Conservation (phyloP, 2,113 vertebrate genomes). For the Chloebia gouldiae region DNA sequence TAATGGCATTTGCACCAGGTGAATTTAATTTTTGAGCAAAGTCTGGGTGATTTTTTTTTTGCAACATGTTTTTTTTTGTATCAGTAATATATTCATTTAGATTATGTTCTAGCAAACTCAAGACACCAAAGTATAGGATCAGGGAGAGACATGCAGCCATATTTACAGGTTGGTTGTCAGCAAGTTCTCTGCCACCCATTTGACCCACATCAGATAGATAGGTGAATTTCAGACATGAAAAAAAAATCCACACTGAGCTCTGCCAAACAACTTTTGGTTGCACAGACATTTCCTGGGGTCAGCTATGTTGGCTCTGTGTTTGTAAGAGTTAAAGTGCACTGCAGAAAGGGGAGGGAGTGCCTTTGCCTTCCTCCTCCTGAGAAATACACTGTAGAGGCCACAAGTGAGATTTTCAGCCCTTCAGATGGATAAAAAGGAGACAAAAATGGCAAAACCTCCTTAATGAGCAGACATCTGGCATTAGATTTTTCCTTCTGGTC, state of each 20-base stretch:
- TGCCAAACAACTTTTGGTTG: background rate
- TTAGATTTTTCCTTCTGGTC: background rate
- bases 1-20: background rate
- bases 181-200: background rate
- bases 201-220: background rate
- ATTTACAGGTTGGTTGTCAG: background rate
- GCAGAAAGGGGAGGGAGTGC: background rate
- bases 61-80: background rate
- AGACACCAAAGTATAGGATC: background rate
- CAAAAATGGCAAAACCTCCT: background rate
- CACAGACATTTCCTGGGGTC: background rate
- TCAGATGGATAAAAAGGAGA: background rate
- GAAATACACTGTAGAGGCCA: background rate
- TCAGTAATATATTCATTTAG: background rate
- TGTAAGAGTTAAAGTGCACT: background rate
- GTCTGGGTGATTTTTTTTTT: background rate
- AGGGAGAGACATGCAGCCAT: background rate
- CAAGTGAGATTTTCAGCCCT: background rate
- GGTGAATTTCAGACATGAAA: background rate
- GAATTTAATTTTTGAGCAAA: background rate
- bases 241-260: background rate
- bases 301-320: background rate
- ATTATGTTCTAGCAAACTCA: background rate
- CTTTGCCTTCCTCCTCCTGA: background rate
- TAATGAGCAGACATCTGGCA: background rate